phyloP scores from a whole-genome alignment of 2,113 vertebrate species.

The Aegotheles bennettii region DNA sequence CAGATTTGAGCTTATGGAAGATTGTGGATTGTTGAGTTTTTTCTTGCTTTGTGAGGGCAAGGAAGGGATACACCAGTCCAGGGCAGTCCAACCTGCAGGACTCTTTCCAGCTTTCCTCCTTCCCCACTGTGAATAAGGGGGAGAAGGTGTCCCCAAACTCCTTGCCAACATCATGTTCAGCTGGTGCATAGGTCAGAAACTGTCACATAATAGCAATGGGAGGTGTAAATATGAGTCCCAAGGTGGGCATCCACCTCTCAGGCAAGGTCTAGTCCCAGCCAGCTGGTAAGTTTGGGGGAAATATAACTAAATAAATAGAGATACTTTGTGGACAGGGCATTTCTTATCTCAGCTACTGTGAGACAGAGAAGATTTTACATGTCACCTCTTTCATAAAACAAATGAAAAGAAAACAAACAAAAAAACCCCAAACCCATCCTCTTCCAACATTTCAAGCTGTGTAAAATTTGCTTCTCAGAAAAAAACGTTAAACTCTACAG shows the following conservation, averaged over 20 bases:
- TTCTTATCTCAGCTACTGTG: background rate
- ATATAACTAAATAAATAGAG: background rate
- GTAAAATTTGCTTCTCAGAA: background rate
- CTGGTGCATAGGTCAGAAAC: background rate
- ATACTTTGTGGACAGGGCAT: background rate
- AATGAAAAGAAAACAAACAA: background rate
- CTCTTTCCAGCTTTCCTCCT: background rate
- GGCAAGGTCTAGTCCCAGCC: background rate
- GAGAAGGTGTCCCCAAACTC: background rate
- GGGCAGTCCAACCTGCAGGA: background rate
- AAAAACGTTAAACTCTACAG: background rate
- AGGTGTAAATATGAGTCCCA: background rate
- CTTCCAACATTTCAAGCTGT: background rate
- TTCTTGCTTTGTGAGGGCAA: background rate
- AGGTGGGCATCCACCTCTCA: background rate
- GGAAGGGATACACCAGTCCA: background rate
- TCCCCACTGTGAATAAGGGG: background rate
- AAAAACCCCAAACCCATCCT: background rate
- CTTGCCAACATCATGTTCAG: background rate
- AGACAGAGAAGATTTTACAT: background rate
- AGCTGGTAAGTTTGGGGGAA: background rate
- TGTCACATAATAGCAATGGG: background rate
- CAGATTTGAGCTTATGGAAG: background rate
- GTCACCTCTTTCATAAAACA: background rate
- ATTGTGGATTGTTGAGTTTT: rapidly evolving